Evolutionary conservation across 1,140 invertebrate species (phyloP).

Genomic region (Drosophila pandora): DNA sequence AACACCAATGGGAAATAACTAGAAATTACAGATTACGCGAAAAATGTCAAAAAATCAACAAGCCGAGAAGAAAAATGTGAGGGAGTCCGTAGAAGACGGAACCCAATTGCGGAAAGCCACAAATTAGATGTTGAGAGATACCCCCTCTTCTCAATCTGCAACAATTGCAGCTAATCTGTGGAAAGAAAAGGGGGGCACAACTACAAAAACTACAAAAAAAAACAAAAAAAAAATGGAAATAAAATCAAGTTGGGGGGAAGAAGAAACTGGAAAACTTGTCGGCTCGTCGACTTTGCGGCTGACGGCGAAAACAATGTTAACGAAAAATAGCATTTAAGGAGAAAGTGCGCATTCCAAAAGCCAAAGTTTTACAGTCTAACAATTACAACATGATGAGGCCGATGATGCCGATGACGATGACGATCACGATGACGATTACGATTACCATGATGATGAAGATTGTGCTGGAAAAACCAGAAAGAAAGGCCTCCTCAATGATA

Average conservation of each 20-base stretch:
- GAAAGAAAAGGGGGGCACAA: neutral
- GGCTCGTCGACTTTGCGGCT: slow-evolving; percentile 24
- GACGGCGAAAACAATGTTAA: slow-evolving; percentile 69
- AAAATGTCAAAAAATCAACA: slow-evolving; percentile 43
- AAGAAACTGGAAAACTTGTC: slow-evolving; percentile 26
- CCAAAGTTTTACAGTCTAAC: slow-evolving; percentile 74
- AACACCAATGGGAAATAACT: slow-evolving; percentile 60
- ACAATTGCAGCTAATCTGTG: slow-evolving; percentile 35
- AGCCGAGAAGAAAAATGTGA: slow-evolving; percentile 34
- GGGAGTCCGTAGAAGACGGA: slow-evolving; percentile 41
- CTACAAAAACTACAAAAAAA: neutral
- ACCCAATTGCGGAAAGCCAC: slow-evolving; percentile 63
- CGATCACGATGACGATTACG: slow-evolving; percentile 14
- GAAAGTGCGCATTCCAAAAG: slow-evolving; percentile 75
- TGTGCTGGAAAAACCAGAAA: slow-evolving; percentile 42
- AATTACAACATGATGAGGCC: slow-evolving; percentile 64
- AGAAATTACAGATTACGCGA: slow-evolving; percentile 46
- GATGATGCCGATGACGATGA: slow-evolving; percentile 27
- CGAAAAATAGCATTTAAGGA: slow-evolving; percentile 77
- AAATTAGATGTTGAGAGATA: slow-evolving; percentile 68
- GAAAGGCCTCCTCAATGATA: slow-evolving; percentile 19
- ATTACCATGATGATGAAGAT: slow-evolving; percentile 42
- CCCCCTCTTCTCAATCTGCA: slow-evolving; percentile 35
- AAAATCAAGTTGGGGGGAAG: slow-evolving; percentile 7
- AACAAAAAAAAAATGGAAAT: neutral